These are phyloP conservation scores for Asteroscopus sphinx DNA, from an alignment of 2,888 invertebrate genomes.

Conservation along the genomic window DNA sequence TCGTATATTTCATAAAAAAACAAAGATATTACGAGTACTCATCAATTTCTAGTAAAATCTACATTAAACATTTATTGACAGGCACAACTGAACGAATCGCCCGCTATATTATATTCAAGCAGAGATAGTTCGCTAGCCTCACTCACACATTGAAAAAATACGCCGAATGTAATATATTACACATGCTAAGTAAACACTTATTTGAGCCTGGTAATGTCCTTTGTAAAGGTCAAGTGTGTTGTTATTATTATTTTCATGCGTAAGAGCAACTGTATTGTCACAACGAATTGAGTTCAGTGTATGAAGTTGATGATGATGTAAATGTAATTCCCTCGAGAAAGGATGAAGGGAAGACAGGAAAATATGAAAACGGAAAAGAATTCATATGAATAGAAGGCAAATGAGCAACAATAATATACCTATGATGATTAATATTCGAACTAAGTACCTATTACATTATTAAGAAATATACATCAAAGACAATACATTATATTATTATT, in stretches of 20 bases:
- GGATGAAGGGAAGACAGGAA: not conserved
- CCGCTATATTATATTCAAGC: conserved; percentile 40
- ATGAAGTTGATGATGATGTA: not conserved
- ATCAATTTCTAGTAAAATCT: conserved; percentile 47
- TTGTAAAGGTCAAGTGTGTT: conserved; percentile 5
- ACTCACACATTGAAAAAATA: conserved; percentile 46
- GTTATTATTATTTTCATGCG: not conserved
- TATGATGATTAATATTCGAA: no score
- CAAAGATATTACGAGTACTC: not conserved
- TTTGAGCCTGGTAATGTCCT: conserved; percentile 3
- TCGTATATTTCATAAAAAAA: no score
- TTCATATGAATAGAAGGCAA: not conserved
- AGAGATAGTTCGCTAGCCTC: conserved; percentile 43
- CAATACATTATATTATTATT: no score
- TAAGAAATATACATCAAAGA: no score
- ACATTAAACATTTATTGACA: conserved; percentile 38
- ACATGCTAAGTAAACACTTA: not conserved
- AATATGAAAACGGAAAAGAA: not conserved
- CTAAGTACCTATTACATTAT: no score
- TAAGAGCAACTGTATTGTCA: not conserved
- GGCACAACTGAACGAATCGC: conserved; percentile 57
- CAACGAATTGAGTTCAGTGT: conserved; percentile 11
- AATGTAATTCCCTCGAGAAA: not conserved
- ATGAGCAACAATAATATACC: not conserved
- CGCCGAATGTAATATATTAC: not conserved